A percentile compares a stretch with the other conserved stretches of the same genome.
phyloP scores from a whole-genome alignment of 92 coral and sea anemone species.

The Muricea muricata region DNA sequence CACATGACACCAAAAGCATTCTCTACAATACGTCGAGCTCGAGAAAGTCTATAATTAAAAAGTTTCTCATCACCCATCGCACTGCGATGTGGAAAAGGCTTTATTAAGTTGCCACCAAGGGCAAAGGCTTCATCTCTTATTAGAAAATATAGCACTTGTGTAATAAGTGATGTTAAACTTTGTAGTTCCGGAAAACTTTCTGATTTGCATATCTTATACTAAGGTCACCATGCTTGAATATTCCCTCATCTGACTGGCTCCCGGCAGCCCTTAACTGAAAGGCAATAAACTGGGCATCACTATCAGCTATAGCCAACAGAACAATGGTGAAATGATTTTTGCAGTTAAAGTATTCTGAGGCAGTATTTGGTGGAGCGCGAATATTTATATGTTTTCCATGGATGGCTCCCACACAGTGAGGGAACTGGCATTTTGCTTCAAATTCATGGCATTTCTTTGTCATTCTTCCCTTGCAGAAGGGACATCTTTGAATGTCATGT shows the following conservation, averaged over 20 bases:
- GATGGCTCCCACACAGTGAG: constrained; percentile 67
- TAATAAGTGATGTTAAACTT: too few relatives aligned
- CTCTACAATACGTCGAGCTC: too few relatives aligned
- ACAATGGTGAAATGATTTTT: constrained; percentile 69
- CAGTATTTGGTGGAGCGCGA: constrained; percentile 64
- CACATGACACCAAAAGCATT: constrained; percentile 74
- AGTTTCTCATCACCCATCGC: constrained; percentile 69
- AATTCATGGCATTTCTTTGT: constrained; percentile 57
- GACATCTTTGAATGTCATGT: too few relatives aligned
- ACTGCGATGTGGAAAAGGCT: constrained; percentile 53
- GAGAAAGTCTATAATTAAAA: constrained; percentile 54
- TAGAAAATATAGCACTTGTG: too few relatives aligned
- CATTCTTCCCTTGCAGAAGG: constrained; percentile 51
- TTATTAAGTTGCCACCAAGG: constrained; percentile 58
- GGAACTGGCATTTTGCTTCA: constrained; percentile 63
- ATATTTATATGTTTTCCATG: constrained; percentile 71
- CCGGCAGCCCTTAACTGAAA: constrained; percentile 64
- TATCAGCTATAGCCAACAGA: constrained; percentile 65
- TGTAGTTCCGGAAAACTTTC: too few relatives aligned
- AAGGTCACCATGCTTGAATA: constrained; percentile 66
- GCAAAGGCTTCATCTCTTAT: constrained; percentile 79
- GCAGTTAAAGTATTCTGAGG: constrained; percentile 73
- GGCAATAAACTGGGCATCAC: constrained; percentile 52
- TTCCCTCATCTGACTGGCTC: constrained; percentile 65
- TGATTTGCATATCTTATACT: constrained; percentile 16